Evolutionary conservation across 2,888 invertebrate species (phyloP), one percentile per base, ranked within the genome.

Genomic region (Fissipunctia ypsillon): DNA sequence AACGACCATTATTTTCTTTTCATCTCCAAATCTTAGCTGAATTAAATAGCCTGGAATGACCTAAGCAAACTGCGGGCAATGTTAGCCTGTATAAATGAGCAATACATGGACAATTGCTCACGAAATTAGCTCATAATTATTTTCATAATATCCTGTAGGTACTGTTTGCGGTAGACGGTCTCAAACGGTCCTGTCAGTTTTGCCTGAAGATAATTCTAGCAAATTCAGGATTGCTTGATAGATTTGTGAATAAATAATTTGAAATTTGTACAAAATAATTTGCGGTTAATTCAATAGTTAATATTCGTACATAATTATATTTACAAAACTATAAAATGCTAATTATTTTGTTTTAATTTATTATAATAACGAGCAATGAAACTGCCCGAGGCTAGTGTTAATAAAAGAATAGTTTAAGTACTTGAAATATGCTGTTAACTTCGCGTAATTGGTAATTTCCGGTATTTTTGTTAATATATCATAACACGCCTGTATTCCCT

Each of bases 101-200:
- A 66, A 78, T 78, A 69, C 28, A 43, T 31, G 52, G 60, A 69
- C 68, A 86, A 81, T 78, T 67, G 50, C 25, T 73, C 82, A 72
- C 61, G 54, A 72, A 82, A 85, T 83, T 73, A 78, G 64, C 60
- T 80, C 84, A 82, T n/a, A n/a, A n/a, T 86, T 85, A 80, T 78
- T 78, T 61, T 43, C 60, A 75, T 74, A 79, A 75, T 74, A 79
- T 72, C 54, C 31, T 69, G 60, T 25, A 22, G n/a, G 19, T 67
- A 73, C 60, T 38, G 57, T 65, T 41, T 28, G 65, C 0, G 28
- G 10, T 14, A 52, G 4, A 57, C 31, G 38, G n/a, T 52, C n/a
- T n/a, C 45, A 81, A 54, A 7, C 2, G 25, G 16, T 25, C 7
- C 48, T 59, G 41, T n/a, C 69, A 81, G 52, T 61, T 63, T 63